Percentiles rank a stretch among this genome's conserved stretches.
Conservation (phyloP, 2,888 invertebrate species). For the Pristionchus japonicus region DNA sequence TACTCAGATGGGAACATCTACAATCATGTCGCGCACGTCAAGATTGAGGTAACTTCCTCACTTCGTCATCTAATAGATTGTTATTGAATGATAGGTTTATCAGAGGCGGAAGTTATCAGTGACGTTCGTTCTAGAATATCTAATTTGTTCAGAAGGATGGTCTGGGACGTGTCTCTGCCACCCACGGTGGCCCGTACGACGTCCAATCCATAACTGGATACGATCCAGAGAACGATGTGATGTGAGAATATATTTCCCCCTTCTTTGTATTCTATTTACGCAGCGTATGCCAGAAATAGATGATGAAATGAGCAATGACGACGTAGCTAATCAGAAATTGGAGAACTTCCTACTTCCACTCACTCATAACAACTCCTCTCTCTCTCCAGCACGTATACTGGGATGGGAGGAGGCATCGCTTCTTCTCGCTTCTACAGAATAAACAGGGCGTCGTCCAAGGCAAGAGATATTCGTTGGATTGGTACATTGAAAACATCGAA, state of each 20-base stretch:
- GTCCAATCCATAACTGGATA: constrained; percentile 75
- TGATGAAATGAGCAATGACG: not conserved
- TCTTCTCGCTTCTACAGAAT: constrained; percentile 31
- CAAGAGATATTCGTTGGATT: not conserved
- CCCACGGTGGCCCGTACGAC: constrained; percentile 76
- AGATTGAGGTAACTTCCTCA: constrained; percentile 67
- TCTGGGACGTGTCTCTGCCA: constrained; percentile 57
- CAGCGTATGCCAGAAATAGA: too few species aligned
- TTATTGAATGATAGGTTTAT: too few species aligned
- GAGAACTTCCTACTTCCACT: not conserved
- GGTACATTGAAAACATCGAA: too few species aligned
- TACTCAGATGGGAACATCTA: constrained; percentile 75
- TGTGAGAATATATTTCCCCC: constrained; percentile 44
- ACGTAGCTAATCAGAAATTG: not conserved
- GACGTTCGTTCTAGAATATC: not conserved
- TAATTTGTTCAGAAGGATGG: constrained; percentile 51
- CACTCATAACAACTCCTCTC: not conserved
- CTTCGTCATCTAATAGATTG: too few species aligned
- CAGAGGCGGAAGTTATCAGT: too few species aligned
- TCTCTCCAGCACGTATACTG: constrained; percentile 37
- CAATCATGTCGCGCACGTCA: constrained; percentile 76
- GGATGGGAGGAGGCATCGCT: constrained; percentile 44
- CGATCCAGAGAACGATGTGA: constrained; percentile 60
- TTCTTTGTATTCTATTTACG: not conserved
- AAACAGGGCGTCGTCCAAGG: constrained; percentile 33